Percentiles rank a stretch among this genome's conserved stretches.
phyloP scores from a whole-genome alignment of 2,888 invertebrate species.

The Eudemis profundana region DNA sequence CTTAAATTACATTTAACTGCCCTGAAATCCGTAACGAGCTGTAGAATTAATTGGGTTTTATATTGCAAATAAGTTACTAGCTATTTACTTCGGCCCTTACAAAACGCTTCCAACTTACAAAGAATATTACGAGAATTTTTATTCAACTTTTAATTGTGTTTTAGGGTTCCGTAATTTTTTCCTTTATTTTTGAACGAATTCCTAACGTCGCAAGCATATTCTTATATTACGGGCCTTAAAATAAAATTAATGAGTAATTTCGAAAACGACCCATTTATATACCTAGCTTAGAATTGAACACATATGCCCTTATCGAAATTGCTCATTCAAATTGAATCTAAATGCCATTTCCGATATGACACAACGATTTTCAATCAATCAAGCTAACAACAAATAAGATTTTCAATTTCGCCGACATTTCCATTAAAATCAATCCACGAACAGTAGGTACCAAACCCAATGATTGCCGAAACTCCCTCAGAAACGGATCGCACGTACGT shows the following conservation, averaged over 20 bases:
- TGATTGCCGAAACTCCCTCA: not conserved
- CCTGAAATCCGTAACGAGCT: not conserved
- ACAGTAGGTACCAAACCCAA: not conserved
- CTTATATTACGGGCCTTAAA: no score
- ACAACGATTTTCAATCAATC: not conserved
- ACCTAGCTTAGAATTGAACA: not conserved
- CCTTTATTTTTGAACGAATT: no score
- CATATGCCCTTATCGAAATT: not conserved
- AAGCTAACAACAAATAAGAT: not conserved
- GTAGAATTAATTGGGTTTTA: conserved; percentile 7
- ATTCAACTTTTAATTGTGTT: no score
- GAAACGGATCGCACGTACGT: conserved; percentile 2
- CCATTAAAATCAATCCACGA: not conserved
- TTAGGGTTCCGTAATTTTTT: no score
- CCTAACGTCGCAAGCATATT: no score
- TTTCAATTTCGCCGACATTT: not conserved
- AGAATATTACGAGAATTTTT: no score
- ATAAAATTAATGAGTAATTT: no score
- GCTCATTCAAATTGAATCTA: not conserved
- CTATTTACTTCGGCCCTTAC: no score
- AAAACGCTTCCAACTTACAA: not conserved
- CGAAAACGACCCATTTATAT: no score
- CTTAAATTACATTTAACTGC: conserved; percentile 17
- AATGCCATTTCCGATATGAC: not conserved
- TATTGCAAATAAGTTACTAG: not conserved